Conservation (phyloP, 2,797 vertebrate genomes). For the Naso thynnoides region DNA sequence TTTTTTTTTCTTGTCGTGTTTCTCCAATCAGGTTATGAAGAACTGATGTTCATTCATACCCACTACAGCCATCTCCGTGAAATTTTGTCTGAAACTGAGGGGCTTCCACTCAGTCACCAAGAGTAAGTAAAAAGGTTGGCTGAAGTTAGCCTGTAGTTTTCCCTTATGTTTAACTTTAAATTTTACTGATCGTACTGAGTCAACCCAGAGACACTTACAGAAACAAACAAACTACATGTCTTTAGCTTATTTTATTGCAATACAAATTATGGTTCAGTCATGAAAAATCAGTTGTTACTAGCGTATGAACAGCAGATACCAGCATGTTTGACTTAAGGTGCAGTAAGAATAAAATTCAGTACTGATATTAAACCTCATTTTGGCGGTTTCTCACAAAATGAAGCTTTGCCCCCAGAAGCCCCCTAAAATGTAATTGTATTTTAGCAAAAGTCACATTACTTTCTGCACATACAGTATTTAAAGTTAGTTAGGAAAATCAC, state of each 20-base stretch:
- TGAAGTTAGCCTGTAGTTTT: slow-evolving; percentile 14
- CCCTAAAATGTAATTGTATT: neutral
- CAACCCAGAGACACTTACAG: neutral
- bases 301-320: neutral
- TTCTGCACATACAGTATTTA: neutral
- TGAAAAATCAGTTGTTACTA: neutral
- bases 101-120: slow-evolving; percentile 47
- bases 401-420: neutral
- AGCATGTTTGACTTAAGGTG: neutral
- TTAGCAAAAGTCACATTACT: neutral
- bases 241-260: neutral
- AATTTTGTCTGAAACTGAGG: slow-evolving; percentile 56
- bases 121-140: slow-evolving; percentile 60
- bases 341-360: neutral
- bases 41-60: slow-evolving; percentile 85
- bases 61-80: slow-evolving; percentile 82
- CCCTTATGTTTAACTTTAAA: neutral
- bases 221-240: neutral
- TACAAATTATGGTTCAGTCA: neutral
- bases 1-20: slow-evolving; percentile 2
- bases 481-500: neutral
- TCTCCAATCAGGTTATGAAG: slow-evolving; percentile 74
- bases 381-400: neutral
- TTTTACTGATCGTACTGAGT: neutral
- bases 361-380: neutral